Base-by-base conservation (phyloP, 2,797 vertebrate genomes). In the Hafferia zeledoni region DNA sequence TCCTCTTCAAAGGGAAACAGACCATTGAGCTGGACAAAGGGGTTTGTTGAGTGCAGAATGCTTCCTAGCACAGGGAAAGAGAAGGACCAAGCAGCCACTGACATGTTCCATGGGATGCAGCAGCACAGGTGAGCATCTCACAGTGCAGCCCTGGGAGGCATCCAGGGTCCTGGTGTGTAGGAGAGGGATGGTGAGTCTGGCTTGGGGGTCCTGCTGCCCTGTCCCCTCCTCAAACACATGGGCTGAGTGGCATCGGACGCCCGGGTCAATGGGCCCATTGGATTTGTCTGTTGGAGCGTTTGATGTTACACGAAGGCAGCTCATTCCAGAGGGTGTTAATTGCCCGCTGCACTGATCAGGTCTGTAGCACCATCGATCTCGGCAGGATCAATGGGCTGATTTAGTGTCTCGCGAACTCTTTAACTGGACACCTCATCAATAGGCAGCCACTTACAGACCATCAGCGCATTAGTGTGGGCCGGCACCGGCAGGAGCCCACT, bases 361-460 rank as follows among this genome's bases (percentile, higher is more conserved):
- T 98, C 97, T 98, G 98, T 97, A 95, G 97, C 97, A 92, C 93
- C 97, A 98, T 98, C 96, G 98, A 98, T 98, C 98, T 96, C 94
- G 5, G 97, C 86, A 92, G 93, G 97, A 98, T 98, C 98, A 98
- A 97, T 98, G 98, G 96, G 96, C 97, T 97, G 98, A 98, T 98
- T 98, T 98, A 98, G 98, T 98, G 98, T 98, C 98, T 98, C 97
- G 97, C 98, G 94, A 98, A 98, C 97, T 98, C 97, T 98, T 98
- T 97, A 98, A 97, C 98, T 98, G 98, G 98, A 98, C 98, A 98
- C 96, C 97, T 98, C 97, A 98, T 98, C 98, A 97, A 98, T 98
- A 98, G 97, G 92, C 96, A 96, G 97, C 97, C 96, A 98, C 96
- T 98, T 98, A 98, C 96, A 94, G 95, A 96, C 95, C 97, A 96